Conservation (phyloP, 2,888 invertebrate genomes). For the Tolmerus cingulatus region DNA sequence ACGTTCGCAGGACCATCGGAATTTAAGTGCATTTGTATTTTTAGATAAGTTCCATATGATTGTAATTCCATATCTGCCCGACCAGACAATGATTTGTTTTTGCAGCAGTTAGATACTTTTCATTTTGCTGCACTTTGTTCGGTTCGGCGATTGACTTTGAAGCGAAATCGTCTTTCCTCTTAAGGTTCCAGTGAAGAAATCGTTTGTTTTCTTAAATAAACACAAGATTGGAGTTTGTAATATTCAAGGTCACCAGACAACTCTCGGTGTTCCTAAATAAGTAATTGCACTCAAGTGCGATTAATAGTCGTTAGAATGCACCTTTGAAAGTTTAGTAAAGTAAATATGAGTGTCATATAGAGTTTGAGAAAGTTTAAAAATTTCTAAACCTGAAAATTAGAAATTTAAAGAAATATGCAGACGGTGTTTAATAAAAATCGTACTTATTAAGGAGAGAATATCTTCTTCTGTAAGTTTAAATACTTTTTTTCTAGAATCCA, state of each 20-base stretch:
- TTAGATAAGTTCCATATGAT: conserved; percentile 24
- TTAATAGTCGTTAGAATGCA: neutral
- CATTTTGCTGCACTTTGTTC: neutral
- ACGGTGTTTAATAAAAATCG: too few species aligned
- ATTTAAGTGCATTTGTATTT: conserved; percentile 10
- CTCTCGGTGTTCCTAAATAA: neutral
- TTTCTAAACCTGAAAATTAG: too few species aligned
- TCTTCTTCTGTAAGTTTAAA: too few species aligned
- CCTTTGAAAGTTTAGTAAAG: neutral
- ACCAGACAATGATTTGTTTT: neutral
- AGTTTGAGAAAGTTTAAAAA: neutral
- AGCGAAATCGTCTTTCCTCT: neutral
- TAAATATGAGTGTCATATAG: neutral
- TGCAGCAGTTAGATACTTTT: neutral
- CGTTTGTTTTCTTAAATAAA: conserved; percentile 26
- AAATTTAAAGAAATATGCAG: too few species aligned
- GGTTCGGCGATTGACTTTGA: neutral
- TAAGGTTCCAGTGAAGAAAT: conserved; percentile 6
- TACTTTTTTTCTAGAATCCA: too few species aligned
- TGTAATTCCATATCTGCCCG: neutral
- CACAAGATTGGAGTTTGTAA: neutral
- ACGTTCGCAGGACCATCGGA: neutral
- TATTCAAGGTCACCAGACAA: neutral
- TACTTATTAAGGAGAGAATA: too few species aligned
- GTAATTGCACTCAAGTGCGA: neutral